Evolutionary conservation across 2,888 invertebrate species (phyloP).

Genomic region (Sinohyriopsis cumingii): DNA sequence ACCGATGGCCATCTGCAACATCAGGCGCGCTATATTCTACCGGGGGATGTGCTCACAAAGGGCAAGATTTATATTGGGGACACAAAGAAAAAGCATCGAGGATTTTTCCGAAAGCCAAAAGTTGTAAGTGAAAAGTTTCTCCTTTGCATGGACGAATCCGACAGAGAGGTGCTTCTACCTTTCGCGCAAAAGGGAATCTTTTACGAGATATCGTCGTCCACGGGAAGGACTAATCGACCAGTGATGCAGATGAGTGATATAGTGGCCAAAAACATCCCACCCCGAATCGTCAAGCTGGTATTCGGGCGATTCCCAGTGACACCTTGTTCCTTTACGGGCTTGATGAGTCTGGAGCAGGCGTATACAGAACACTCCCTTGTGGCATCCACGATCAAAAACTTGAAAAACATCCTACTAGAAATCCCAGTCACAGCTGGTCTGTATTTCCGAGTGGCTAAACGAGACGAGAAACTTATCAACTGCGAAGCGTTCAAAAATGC

Average conservation of each 20-base stretch:
- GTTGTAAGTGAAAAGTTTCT: constrained; percentile 50
- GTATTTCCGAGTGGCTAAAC: constrained; percentile 47
- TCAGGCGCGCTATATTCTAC: constrained; percentile 41
- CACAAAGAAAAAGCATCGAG: constrained; percentile 40
- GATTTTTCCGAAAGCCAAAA: constrained; percentile 42
- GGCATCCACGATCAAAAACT: constrained; percentile 55
- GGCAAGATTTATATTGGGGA: constrained; percentile 54
- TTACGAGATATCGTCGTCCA: constrained; percentile 46
- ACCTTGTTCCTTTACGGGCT: constrained; percentile 59
- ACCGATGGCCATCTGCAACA: constrained; percentile 35
- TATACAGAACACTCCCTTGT: constrained; percentile 55
- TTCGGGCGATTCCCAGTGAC: constrained; percentile 58
- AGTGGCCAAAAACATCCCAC: constrained; percentile 44
- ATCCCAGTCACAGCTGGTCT: constrained; percentile 51
- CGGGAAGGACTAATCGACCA: constrained; percentile 36
- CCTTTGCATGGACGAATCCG: constrained; percentile 52
- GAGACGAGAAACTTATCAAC: constrained; percentile 35
- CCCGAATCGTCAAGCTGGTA: constrained; percentile 55
- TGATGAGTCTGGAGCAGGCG: constrained; percentile 50
- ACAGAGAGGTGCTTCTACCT: constrained; percentile 53
- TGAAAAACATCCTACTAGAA: constrained; percentile 58
- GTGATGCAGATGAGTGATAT: constrained; percentile 57
- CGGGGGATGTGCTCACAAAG: constrained; percentile 51
- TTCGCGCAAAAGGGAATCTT: constrained; percentile 51
- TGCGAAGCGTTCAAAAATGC: constrained; percentile 48